These are phyloP conservation scores for Tupaia tana DNA, from an alignment of 2,113 vertebrate species.

Conservation along the genomic window DNA sequence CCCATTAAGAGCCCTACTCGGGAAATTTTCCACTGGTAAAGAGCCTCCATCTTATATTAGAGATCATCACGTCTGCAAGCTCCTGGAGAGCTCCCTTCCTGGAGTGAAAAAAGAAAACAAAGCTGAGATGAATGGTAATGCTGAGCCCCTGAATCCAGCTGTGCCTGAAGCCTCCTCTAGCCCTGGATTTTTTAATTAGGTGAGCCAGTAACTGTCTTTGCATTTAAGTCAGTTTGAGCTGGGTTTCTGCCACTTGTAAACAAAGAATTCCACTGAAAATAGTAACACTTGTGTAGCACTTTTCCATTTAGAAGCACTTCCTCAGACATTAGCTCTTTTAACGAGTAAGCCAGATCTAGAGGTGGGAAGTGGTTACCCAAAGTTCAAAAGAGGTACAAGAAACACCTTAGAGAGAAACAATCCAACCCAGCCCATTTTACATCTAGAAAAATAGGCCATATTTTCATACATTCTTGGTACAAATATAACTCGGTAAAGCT, in stretches of 20 bases:
- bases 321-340: not conserved
- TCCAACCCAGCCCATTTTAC: constrained; percentile 39
- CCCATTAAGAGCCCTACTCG: not conserved
- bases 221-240: not conserved
- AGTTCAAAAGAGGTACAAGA: constrained; percentile 19
- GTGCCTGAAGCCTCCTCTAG: not conserved
- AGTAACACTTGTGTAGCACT: not conserved
- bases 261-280: not conserved
- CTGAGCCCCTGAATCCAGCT: not conserved
- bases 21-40: not conserved
- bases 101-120: not conserved
- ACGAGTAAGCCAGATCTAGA: not conserved
- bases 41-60: not conserved
- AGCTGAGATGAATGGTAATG: not conserved
- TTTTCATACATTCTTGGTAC: not conserved
- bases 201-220: not conserved
- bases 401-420: constrained; percentile 10
- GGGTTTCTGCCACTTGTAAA: not conserved
- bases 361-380: not conserved
- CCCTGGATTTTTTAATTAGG: not conserved
- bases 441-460: not conserved
- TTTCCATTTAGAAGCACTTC: not conserved
- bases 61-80: too few species aligned
- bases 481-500: not conserved
- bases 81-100: not conserved